These are phyloP conservation scores for Latrodectus hesperus DNA, from an alignment of 2,888 invertebrate genomes.

Conservation along the genomic window DNA sequence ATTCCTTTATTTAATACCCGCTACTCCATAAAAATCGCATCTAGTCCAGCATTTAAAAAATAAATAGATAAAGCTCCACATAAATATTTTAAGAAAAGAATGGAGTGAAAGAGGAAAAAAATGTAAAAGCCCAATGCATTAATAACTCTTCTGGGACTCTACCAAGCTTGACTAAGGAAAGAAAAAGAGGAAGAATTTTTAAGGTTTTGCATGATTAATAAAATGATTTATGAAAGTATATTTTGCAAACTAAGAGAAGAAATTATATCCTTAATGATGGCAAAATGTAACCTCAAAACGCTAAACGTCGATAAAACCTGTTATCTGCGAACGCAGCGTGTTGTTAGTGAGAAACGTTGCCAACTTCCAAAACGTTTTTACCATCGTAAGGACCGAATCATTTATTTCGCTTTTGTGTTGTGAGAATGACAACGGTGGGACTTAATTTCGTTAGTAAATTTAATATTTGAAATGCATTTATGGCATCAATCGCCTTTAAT, in stretches of 20 bases:
- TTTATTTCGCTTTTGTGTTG: neutral
- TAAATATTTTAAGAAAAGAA: conserved; percentile 22
- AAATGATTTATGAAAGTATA: conserved; percentile 52
- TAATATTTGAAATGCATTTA: neutral
- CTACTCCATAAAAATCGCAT: conserved; percentile 40
- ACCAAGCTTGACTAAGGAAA: neutral
- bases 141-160: conserved; percentile 53
- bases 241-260: conserved; percentile 44
- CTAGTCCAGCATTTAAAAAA: conserved; percentile 10
- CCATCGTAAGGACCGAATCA: neutral
- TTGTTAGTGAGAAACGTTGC: neutral
- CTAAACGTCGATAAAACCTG: conserved; percentile 53
- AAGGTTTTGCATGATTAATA: conserved; percentile 65
- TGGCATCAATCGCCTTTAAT: too few species aligned
- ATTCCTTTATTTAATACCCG: conserved; percentile 25
- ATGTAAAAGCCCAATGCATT: conserved; percentile 31
- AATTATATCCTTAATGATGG: conserved; percentile 67
- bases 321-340: conserved; percentile 35
- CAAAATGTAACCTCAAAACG: conserved; percentile 38
- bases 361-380: neutral
- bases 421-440: neutral
- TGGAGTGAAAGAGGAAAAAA: neutral
- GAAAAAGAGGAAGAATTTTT: conserved; percentile 21
- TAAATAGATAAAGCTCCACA: neutral
- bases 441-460: conserved; percentile 30